phyloP scores from a whole-genome alignment of 2,113 vertebrate genomes.

The Sakesphorus luctuosus region DNA sequence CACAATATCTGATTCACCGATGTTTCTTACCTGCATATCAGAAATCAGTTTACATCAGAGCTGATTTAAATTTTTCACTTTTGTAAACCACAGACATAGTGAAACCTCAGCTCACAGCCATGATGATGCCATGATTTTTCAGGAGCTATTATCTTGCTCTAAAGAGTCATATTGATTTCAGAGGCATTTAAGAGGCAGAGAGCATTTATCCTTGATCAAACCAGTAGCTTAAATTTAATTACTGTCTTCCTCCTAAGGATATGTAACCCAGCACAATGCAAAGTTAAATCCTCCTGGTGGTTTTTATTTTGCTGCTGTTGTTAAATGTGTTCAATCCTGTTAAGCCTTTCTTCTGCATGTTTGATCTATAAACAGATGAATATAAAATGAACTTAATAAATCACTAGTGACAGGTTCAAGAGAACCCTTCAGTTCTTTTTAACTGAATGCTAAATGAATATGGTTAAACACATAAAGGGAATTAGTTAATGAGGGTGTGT shows the following conservation, averaged over 20 bases:
- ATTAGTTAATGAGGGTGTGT: conserved; percentile 37
- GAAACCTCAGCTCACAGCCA: conserved; percentile 12
- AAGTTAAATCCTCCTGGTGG: conserved; percentile 12
- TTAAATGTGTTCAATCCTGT: conserved; percentile 67
- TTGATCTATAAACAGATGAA: conserved; percentile 79
- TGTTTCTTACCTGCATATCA: not conserved
- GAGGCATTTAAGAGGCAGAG: conserved; percentile 48
- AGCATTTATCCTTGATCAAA: conserved; percentile 62
- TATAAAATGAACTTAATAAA: conserved; percentile 78
- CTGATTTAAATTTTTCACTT: not conserved
- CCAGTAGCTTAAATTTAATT: conserved; percentile 65
- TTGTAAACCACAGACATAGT: not conserved
- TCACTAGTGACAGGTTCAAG: conserved; percentile 72
- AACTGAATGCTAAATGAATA: conserved; percentile 55
- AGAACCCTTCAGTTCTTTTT: conserved; percentile 55
- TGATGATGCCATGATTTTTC: conserved; percentile 4
- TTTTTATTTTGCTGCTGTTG: not conserved
- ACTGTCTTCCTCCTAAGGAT: conserved; percentile 55
- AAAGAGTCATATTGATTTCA: conserved; percentile 73
- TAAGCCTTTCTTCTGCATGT: conserved; percentile 49
- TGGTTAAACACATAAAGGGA: conserved; percentile 28
- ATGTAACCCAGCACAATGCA: not conserved
- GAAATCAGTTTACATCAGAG: conserved; percentile 42
- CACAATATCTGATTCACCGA: not conserved
- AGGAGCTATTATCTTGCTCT: conserved; percentile 31